phyloP scores from a whole-genome alignment of 2,797 vertebrate genomes.

The Galaxias olidus region DNA sequence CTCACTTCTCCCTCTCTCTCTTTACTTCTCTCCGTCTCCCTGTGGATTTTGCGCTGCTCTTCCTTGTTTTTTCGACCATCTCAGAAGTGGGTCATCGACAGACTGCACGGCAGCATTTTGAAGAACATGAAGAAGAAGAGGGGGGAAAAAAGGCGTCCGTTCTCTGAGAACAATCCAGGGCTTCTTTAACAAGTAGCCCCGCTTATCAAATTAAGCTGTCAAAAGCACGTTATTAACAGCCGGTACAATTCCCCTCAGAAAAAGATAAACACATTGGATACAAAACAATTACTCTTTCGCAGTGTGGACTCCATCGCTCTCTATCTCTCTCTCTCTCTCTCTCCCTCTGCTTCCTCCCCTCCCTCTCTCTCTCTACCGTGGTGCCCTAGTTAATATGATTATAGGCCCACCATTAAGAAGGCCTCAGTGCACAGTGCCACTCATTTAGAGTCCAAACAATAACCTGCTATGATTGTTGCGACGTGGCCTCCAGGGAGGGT shows the following conservation, averaged over 20 bases:
- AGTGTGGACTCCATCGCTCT: conserved; percentile 29
- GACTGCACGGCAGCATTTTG: conserved; percentile 73
- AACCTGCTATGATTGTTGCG: conserved; percentile 11
- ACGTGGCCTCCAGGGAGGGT: conserved; percentile 17
- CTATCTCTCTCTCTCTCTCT: conserved; percentile 41
- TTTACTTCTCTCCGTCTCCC: conserved; percentile 44
- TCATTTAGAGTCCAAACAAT: conserved; percentile 50
- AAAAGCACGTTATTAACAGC: conserved; percentile 76
- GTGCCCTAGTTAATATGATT: conserved; percentile 48
- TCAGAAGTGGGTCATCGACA: conserved; percentile 81
- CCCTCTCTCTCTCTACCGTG: conserved; percentile 36
- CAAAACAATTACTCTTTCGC: conserved; percentile 41
- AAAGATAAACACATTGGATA: conserved; percentile 27
- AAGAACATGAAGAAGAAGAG: conserved; percentile 60
- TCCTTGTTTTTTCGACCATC: conserved; percentile 77
- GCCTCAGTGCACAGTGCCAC: conserved; percentile 39
- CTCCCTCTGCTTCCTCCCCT: conserved; percentile 25
- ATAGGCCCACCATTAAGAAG: conserved; percentile 39
- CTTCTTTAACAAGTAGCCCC: conserved; percentile 71
- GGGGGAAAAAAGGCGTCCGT: conserved; percentile 46
- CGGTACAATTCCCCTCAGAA: conserved; percentile 59
- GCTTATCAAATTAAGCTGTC: conserved; percentile 80
- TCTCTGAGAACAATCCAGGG: conserved; percentile 63
- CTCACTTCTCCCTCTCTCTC: not conserved
- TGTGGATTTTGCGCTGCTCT: conserved; percentile 69